Percentiles rank a stretch among this genome's conserved stretches.
phyloP scores from a whole-genome alignment of 2,113 vertebrate genomes.

The Muntiacus reevesi region DNA sequence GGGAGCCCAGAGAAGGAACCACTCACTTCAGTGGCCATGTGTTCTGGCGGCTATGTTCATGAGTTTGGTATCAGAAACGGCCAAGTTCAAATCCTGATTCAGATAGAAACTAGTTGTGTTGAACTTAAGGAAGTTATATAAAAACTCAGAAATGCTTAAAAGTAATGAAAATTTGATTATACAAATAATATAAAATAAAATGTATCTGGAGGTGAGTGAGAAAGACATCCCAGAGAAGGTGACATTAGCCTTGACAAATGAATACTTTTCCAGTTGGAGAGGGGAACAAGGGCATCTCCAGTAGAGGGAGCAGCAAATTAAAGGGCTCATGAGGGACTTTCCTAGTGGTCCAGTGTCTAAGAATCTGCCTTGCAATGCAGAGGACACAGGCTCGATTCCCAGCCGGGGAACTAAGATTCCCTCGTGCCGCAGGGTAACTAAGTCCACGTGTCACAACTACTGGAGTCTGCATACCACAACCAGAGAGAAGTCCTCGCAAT shows the following conservation, averaged over 20 bases:
- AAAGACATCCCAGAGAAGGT: not conserved
- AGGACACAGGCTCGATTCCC: not conserved
- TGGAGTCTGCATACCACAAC: not conserved
- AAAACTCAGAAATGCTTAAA: not conserved
- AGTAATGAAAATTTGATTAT: not conserved
- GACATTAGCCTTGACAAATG: not conserved
- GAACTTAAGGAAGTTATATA: not conserved
- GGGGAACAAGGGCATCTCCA: not conserved
- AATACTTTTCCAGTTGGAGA: not conserved
- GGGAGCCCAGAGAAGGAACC: not conserved
- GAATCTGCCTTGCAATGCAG: not conserved
- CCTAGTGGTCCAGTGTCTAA: not conserved
- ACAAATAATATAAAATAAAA: not conserved
- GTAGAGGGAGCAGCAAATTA: not conserved
- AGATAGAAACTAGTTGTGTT: not conserved
- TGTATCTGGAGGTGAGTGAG: not conserved
- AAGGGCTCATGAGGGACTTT: not conserved
- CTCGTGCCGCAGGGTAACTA: not conserved
- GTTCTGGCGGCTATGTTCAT: not conserved
- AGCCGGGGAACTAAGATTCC: not conserved
- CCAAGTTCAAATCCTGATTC: conserved; percentile 10
- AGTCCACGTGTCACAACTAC: not conserved
- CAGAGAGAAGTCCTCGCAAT: not conserved
- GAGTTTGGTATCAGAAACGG: not conserved
- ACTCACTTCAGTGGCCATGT: not conserved